Percentiles rank a stretch among this genome's conserved stretches.
phyloP scores from a whole-genome alignment of 2,888 invertebrate species.

The Nemotelus pantherinus region DNA sequence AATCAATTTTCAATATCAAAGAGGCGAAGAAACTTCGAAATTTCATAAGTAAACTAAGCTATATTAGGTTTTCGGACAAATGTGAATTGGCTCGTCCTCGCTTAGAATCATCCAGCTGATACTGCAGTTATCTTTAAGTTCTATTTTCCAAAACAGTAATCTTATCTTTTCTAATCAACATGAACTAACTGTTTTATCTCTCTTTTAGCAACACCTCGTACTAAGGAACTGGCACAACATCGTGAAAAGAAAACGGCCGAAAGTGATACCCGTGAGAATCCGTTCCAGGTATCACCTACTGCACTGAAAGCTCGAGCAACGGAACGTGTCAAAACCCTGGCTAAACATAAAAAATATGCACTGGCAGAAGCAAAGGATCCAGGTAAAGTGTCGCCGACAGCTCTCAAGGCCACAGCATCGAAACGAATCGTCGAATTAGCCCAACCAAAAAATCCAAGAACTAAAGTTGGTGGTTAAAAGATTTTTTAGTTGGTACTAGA shows the following conservation, averaged over 20 bases:
- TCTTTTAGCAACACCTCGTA: constrained; percentile 4
- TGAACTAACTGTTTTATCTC: not conserved
- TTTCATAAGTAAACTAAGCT: too few species aligned
- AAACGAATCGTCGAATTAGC: constrained; percentile 63
- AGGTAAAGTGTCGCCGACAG: constrained; percentile 64
- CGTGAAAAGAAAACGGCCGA: constrained; percentile 54
- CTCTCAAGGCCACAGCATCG: constrained; percentile 66
- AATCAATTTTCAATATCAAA: too few species aligned
- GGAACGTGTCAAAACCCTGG: constrained; percentile 61
- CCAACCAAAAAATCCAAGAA: constrained; percentile 59
- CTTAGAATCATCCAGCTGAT: too few species aligned
- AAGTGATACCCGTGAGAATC: constrained; percentile 65
- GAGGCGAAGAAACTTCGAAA: too few species aligned
- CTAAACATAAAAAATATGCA: constrained; percentile 59
- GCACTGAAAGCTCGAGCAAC: constrained; percentile 63
- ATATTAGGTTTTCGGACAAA: too few species aligned
- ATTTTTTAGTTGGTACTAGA: not conserved
- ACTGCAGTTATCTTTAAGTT: not conserved
- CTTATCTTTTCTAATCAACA: not conserved
- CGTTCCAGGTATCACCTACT: constrained; percentile 63
- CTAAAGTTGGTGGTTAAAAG: constrained; percentile 55
- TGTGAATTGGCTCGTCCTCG: too few species aligned
- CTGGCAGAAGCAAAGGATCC: constrained; percentile 59
- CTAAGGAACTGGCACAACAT: constrained; percentile 24
- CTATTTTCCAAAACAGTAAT: not conserved